These are phyloP conservation scores for Phortica variegata DNA, from an alignment of 1,140 invertebrate species.

Conservation along the genomic window DNA sequence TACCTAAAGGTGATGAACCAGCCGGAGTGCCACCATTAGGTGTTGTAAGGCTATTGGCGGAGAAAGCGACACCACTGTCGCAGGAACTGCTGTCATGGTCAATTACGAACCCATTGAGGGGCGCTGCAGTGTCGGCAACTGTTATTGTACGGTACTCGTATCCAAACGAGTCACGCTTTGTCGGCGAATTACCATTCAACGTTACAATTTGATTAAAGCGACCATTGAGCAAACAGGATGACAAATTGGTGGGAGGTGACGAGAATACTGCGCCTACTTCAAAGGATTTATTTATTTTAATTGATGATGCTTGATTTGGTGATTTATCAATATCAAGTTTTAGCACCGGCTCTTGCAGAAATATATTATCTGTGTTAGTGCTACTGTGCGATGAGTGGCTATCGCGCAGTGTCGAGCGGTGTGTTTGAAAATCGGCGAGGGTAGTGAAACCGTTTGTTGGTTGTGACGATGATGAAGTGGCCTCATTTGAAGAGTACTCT, in stretches of 20 bases:
- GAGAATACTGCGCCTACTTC: slow-evolving; percentile 47
- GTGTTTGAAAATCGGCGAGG: slow-evolving; percentile 31
- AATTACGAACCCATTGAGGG: slow-evolving; percentile 22
- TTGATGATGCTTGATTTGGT: slow-evolving; percentile 50
- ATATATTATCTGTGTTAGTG: slow-evolving; percentile 46
- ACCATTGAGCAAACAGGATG: slow-evolving; percentile 39
- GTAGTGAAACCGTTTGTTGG: background rate
- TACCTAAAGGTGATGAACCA: slow-evolving; percentile 1
- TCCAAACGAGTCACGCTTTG: slow-evolving; percentile 13
- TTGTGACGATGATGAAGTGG: background rate
- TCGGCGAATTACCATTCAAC: slow-evolving; percentile 24
- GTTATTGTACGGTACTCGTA: slow-evolving; percentile 7
- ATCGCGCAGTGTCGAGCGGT: slow-evolving; percentile 37
- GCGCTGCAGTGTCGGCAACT: slow-evolving; percentile 1
- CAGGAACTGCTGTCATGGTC: slow-evolving; percentile 55
- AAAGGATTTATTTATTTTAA: slow-evolving; percentile 51
- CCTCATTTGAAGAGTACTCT: slow-evolving; percentile 10
- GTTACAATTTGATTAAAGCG: slow-evolving; percentile 54
- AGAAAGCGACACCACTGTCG: slow-evolving; percentile 52
- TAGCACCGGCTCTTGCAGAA: slow-evolving; percentile 52
- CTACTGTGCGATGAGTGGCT: slow-evolving; percentile 41
- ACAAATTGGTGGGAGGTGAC: slow-evolving; percentile 38
- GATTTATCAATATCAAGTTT: slow-evolving; percentile 52
- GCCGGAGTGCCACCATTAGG: slow-evolving; percentile 17
- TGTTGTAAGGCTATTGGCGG: slow-evolving; percentile 12